A percentile compares a stretch with the other conserved stretches of the same genome.
These are phyloP conservation scores for Strigamia maritima DNA, from an alignment of 2,888 invertebrate species.

Conservation along the genomic window DNA sequence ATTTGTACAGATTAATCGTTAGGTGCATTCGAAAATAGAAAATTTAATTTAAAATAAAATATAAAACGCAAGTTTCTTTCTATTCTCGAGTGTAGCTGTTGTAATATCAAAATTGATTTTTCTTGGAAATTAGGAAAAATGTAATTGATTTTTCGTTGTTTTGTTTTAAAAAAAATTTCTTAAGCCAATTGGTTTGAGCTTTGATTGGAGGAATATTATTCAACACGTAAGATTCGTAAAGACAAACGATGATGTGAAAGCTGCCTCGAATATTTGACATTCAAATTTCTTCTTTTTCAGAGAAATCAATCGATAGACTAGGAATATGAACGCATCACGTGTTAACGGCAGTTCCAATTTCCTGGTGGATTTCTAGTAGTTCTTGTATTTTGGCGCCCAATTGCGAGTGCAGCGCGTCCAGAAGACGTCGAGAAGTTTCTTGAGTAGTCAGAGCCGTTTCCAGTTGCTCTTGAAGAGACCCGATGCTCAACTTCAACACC, in stretches of 20 bases:
- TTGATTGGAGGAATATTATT: background rate
- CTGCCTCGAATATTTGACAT: conserved; percentile 10
- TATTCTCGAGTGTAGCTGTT: no score
- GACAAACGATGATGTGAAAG: background rate
- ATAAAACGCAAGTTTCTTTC: no score
- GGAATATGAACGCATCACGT: conserved; percentile 58
- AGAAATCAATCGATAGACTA: background rate
- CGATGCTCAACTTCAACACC: conserved; percentile 65
- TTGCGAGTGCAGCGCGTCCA: conserved; percentile 78
- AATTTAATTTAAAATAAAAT: no score
- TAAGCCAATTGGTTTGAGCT: background rate
- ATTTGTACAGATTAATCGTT: background rate
- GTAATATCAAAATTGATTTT: no score
- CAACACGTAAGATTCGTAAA: background rate
- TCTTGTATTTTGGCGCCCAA: conserved; percentile 75
- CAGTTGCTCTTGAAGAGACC: conserved; percentile 71
- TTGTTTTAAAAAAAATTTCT: no score
- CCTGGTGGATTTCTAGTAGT: conserved; percentile 75
- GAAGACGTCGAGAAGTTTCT: conserved; percentile 74
- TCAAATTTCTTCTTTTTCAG: background rate
- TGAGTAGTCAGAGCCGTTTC: conserved; percentile 75
- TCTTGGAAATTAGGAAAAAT: no score
- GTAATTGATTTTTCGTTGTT: no score
- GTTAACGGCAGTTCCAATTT: conserved; percentile 74
- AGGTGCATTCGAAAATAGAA: background rate